Evolutionary conservation across 2,888 invertebrate genomes (phyloP).

Genomic region (Idaea straminata): DNA sequence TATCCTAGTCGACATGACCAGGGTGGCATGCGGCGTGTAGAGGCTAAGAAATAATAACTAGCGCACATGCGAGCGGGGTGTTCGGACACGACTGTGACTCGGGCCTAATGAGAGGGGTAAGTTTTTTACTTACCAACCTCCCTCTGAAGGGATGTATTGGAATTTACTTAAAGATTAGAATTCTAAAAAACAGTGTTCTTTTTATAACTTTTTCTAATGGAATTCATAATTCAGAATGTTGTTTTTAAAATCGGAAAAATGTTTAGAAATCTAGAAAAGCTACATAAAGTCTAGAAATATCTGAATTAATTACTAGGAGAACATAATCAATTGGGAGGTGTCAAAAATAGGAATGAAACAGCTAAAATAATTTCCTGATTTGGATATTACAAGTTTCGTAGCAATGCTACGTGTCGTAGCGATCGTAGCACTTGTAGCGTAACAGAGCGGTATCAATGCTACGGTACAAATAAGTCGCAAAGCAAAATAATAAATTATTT

Average conservation of each 20-base stretch:
- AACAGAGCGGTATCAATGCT: not conserved
- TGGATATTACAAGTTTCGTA: not conserved
- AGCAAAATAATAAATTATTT: not conserved
- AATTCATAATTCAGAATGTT: no score
- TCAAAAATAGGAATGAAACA: no score
- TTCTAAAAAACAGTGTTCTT: not conserved
- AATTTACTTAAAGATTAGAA: not conserved
- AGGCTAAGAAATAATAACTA: constrained; percentile 75
- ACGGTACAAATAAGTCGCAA: not conserved
- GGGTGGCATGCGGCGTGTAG: constrained; percentile 55
- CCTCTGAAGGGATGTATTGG: not conserved
- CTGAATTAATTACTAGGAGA: not conserved
- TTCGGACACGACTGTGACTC: constrained; percentile 52
- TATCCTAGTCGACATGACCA: constrained; percentile 40
- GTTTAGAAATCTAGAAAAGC: no score
- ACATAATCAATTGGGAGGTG: not conserved
- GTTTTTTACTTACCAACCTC: constrained; percentile 21
- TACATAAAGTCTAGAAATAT: not conserved
- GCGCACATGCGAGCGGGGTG: constrained; percentile 64
- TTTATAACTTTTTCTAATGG: not conserved
- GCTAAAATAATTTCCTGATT: not conserved
- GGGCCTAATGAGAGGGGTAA: constrained; percentile 41
- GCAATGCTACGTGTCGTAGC: not conserved
- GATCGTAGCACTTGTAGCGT: not conserved
- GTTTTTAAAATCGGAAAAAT: no score